Conservation (phyloP, 1,140 invertebrate species). For the Trichomalopsis sarcophagae region DNA sequence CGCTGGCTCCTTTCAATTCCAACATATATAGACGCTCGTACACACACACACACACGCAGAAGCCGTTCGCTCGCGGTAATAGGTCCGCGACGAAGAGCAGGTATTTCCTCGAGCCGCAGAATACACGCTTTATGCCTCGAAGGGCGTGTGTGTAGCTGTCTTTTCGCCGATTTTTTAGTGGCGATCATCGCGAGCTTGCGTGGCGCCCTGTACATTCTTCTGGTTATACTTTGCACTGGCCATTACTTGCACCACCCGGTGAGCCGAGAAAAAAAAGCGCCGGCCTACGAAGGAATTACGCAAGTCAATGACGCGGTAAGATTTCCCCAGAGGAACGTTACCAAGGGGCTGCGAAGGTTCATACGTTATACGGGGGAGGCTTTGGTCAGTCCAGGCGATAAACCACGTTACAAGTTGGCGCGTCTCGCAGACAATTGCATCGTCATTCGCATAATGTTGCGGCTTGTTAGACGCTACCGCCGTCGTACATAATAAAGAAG, state of each 20-base stretch:
- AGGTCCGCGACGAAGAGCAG: neutral
- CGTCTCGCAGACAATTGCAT: conserved; percentile 60
- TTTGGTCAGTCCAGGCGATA: conserved; percentile 63
- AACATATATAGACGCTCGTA: neutral
- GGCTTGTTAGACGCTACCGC: conserved; percentile 68
- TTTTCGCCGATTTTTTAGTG: neutral
- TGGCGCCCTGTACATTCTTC: neutral
- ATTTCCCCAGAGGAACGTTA: conserved; percentile 60
- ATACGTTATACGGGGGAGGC: neutral
- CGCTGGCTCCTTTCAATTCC: conserved; percentile 16
- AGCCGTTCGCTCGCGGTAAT: neutral
- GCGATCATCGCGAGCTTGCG: neutral
- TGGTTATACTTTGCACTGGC: neutral
- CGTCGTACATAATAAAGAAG: neutral
- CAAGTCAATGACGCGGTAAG: conserved; percentile 33
- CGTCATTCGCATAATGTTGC: conserved; percentile 71
- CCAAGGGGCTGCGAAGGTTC: neutral
- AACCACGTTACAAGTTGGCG: conserved; percentile 63
- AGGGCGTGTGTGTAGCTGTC: too few relatives aligned
- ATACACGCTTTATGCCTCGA: neutral
- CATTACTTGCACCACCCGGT: conserved; percentile 1
- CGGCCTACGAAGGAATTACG: conserved; percentile 29
- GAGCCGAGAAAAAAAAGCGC: neutral
- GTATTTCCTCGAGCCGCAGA: neutral
- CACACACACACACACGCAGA: neutral